Evolutionary conservation across 2,797 vertebrate species (phyloP), one percentile per base, ranked within the genome.

Genomic region (Pagetopsis macropterus): DNA sequence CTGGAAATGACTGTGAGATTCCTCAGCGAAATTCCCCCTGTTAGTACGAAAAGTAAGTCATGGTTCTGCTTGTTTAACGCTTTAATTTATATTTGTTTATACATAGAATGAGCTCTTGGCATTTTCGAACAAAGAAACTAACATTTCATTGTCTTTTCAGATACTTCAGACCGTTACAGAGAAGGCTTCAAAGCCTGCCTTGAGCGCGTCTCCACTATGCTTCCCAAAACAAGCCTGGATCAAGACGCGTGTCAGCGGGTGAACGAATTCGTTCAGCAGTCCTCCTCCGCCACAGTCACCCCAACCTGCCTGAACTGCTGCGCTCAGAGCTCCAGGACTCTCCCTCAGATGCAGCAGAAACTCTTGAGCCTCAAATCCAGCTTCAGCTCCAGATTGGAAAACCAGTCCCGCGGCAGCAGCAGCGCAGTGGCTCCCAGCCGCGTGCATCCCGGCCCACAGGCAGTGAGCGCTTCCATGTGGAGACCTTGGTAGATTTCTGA

Each of bases 1-100:
- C 91, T 97, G 74, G 96, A 98, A 75, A 96, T 97, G 96, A 96
- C 96, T 1, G 96, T 97, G 75, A 93, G 91, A 64, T 97, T 98
- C 87, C 96, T 98, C 11, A 90, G 88, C 58, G 95, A 96, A 46
- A 88, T 94, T 3, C 94, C 71, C 0, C 87, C 83, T 5, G 52
- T 79, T 1, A 90, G 76, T 33, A 70, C 14, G 31, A 91, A 94
- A 83, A 70, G 96, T 96, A 70, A 91, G 95, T 92, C 58, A 9
- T 44, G 2, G 2, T 70, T 27, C 40, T 57, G 27, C 4, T 69
- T 44, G 0, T 65, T 48, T 21, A 2, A n/a, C 5, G 2, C 3
- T 15, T 44, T 55, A 15, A 1, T 13, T 37, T 3, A n/a, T 11
- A 56, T 0, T 48, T 9, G 54, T 4, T 45, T 41, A 2, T 23